A percentile compares a stretch with the other conserved stretches of the same genome.
Conservation (phyloP, 1,140 invertebrate species). For the Drosophila rufa region DNA sequence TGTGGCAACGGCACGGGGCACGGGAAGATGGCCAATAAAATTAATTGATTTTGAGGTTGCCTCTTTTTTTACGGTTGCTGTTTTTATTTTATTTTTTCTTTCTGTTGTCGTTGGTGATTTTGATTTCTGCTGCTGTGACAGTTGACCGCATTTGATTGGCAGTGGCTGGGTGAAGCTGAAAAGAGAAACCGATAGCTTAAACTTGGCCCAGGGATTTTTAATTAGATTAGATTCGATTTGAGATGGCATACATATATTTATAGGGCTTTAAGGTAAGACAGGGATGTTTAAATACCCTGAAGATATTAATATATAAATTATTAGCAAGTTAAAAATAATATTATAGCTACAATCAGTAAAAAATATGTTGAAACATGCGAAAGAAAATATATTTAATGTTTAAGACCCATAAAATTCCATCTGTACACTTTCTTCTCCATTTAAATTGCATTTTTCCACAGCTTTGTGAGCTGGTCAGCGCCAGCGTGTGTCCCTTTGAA, state of each 20-base stretch:
- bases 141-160: slow-evolving; percentile 70
- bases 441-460: not conserved
- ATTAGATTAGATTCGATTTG: slow-evolving; percentile 33
- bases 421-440: not conserved
- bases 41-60: slow-evolving; percentile 78
- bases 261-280: not conserved
- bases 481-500: not conserved
- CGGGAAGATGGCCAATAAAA: slow-evolving; percentile 67
- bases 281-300: too few species aligned
- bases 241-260: not conserved
- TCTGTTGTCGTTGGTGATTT: slow-evolving; percentile 33
- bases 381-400: not conserved
- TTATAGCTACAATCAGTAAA: not conserved
- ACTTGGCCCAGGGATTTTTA: slow-evolving; percentile 26
- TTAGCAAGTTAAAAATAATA: too few species aligned
- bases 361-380: not conserved
- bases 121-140: slow-evolving; percentile 62
- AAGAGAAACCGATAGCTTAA: slow-evolving; percentile 1
- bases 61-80: slow-evolving; percentile 44
- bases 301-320: too few species aligned
- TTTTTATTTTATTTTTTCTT: slow-evolving; percentile 22
- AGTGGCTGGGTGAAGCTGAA: slow-evolving; percentile 20
- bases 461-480: not conserved
- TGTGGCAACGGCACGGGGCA: slow-evolving; percentile 15
- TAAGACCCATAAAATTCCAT: not conserved